Evolutionary conservation across 2,888 invertebrate species (phyloP), one percentile per base, ranked within the genome.

Genomic region (Drosophila villosipedis): DNA sequence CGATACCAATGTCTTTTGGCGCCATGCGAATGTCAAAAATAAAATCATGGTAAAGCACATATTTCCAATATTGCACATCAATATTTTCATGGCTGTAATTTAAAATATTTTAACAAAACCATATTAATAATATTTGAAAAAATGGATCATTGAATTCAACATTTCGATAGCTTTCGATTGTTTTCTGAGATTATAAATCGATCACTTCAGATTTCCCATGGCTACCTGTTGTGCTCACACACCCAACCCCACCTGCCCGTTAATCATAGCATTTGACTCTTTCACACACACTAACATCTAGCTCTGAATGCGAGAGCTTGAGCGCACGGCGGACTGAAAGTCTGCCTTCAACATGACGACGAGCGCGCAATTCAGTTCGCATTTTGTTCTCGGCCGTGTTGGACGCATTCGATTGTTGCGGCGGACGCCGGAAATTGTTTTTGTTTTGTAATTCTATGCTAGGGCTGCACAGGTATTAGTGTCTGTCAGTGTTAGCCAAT

Each of bases 351-450:
- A 66, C 49, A 63, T 54, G 47, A 61, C 53, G 33, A 43, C 64
- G 70, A 74, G 71, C 80, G 81, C 79, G 79, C 79, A 66, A 75
- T 80, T 88, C 80, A 89, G 84, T 89, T 88, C 78, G 73, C 78
- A 80, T 80, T 87, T 83, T 83, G 90, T 87, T 85, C 90, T 89
- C 84, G 89, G 71, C 77, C 80, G 84, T 71, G 81, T 76, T 79
- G 72, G 84, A 83, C 76, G 84, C 80, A 52, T 57, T 61, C 60
- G 60, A 39, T 47, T 57, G 19, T 41, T 53, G 16, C 10, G 37
- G 54, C 77, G 77, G 47, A 43, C 75, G 69, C 62, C 71, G 67
- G 66, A 82, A 67, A 67, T 58, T 69, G 68, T 67, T 77, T 66
- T 84, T 73, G 73, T 73, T 73, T 78, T 71, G 53, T 69, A 80